Evolutionary conservation across 2,797 vertebrate genomes (phyloP), one percentile per base, ranked within the genome.

Genomic region (Sternarchorhynchus goeldii): DNA sequence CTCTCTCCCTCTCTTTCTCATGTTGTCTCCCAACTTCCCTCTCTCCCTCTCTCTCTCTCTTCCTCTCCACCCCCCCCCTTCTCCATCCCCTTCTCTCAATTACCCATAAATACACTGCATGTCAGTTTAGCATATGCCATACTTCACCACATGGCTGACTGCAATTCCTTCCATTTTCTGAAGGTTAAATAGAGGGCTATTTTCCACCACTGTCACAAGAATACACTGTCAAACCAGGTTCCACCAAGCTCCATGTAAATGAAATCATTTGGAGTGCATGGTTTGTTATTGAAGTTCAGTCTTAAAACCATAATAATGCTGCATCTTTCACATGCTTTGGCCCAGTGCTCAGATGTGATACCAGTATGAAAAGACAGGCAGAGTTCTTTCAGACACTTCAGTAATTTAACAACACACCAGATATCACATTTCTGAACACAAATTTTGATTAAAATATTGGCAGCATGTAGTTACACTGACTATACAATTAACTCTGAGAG

Each of bases 131-230:
- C 89, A 90, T 83, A 86, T 88, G 85, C 82, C 86, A 91, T 91
- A 90, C 90, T 88, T 91, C 87, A 89, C 87, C 86, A 88, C 88
- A 90, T 90, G 86, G 85, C 84, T 92, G 87, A 90, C 87, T 88
- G 89, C 86, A 83, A 88, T 83, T 78, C 78, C 86, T 80, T 88
- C 77, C 88, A 90, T 87, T 83, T 75, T 82, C 82, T 84, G 84
- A 89, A 91, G 91, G 91, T 92, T 87, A 91, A 88, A 87, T 81
- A 73, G 73, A 87, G 87, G 80, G 80, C 84, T 73, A 73, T 84
- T 83, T 85, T 86, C 77, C 53, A 70, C 58, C 53, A 60, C 53
- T 18, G 59, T 1, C 36, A n/a, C 63, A 41, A 5, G 71, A 41
- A 34, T 66, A n/a, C 62, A 36, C 63, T 8, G 32, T 2, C 32